phyloP scores from a whole-genome alignment of 2,888 invertebrate species.

The Polymixis flavicincta region DNA sequence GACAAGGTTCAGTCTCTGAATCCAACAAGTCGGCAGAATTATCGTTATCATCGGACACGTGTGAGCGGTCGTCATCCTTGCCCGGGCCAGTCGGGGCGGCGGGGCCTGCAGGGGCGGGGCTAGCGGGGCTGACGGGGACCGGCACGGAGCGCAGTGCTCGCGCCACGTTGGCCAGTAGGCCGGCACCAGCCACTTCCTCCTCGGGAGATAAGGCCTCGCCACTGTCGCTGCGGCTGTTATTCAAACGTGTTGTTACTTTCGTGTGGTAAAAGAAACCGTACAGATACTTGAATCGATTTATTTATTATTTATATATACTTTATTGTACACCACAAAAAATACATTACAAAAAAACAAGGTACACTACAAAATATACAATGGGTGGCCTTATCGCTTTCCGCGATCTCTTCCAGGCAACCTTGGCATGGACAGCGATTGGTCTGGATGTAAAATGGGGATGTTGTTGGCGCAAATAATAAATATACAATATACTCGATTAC shows the following conservation, averaged over 20 bases:
- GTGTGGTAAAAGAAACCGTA: not conserved
- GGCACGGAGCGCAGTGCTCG: constrained; percentile 88
- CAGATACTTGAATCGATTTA: not conserved
- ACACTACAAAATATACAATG: too few relatives aligned
- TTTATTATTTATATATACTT: too few relatives aligned
- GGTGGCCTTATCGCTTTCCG: too few relatives aligned
- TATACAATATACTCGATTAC: too few relatives aligned
- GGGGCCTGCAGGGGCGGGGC: constrained; percentile 61
- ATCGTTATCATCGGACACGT: constrained; percentile 90
- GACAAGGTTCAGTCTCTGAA: constrained; percentile 95
- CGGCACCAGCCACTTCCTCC: constrained; percentile 79
- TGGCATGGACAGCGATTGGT: too few relatives aligned
- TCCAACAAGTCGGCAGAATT: constrained; percentile 95
- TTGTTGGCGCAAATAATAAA: too few relatives aligned
- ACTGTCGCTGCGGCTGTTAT: constrained; percentile 91
- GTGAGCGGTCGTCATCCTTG: constrained; percentile 82
- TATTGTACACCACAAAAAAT: too few relatives aligned
- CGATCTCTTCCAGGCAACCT: too few relatives aligned
- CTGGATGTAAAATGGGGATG: too few relatives aligned
- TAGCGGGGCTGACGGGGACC: constrained; percentile 59
- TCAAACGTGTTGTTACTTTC: constrained; percentile 72
- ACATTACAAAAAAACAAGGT: too few relatives aligned
- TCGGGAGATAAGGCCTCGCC: constrained; percentile 93
- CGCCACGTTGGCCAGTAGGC: constrained; percentile 93
- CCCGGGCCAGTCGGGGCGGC: constrained; percentile 54